Evolutionary conservation across 2,113 vertebrate species (phyloP).

Genomic region (Chrysochloris asiatica): DNA sequence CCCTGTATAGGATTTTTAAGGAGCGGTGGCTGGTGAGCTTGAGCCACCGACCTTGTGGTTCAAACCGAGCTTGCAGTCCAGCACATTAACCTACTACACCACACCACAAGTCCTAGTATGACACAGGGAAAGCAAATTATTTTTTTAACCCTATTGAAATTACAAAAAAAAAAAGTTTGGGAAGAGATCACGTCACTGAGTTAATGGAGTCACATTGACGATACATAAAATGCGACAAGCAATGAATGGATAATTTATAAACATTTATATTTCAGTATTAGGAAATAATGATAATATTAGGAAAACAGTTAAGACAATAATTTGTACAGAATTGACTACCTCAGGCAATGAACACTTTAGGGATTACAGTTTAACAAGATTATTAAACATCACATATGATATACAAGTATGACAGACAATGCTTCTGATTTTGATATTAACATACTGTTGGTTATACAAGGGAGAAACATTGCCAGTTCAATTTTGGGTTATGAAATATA

Average conservation of each 20-base stretch:
- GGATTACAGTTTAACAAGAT: slow-evolving; percentile 83
- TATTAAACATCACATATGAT: slow-evolving; percentile 83
- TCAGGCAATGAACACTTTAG: slow-evolving; percentile 85
- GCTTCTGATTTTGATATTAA: slow-evolving; percentile 82
- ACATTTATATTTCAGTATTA: slow-evolving; percentile 90
- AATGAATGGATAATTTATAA: slow-evolving; percentile 87
- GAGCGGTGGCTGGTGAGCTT: too few species aligned
- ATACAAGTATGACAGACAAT: slow-evolving; percentile 84
- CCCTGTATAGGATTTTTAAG: too few species aligned
- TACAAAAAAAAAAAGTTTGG: slow-evolving; percentile 29
- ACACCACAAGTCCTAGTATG: too few species aligned
- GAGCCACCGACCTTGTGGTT: too few species aligned
- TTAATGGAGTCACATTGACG: slow-evolving; percentile 62
- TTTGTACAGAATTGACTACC: slow-evolving; percentile 83
- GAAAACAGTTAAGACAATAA: slow-evolving; percentile 86
- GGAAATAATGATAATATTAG: slow-evolving; percentile 85
- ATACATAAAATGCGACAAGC: slow-evolving; percentile 79
- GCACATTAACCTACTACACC: too few species aligned
- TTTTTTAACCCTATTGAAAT: neutral
- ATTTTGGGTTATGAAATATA: slow-evolving; percentile 82
- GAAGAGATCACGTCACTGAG: slow-evolving; percentile 49
- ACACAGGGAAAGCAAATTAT: slow-evolving; percentile 1
- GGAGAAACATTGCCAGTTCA: slow-evolving; percentile 83
- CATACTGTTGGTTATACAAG: slow-evolving; percentile 81
- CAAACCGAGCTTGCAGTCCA: too few species aligned